phyloP scores from a whole-genome alignment of 2,113 vertebrate genomes.

The Micronisus gabar region DNA sequence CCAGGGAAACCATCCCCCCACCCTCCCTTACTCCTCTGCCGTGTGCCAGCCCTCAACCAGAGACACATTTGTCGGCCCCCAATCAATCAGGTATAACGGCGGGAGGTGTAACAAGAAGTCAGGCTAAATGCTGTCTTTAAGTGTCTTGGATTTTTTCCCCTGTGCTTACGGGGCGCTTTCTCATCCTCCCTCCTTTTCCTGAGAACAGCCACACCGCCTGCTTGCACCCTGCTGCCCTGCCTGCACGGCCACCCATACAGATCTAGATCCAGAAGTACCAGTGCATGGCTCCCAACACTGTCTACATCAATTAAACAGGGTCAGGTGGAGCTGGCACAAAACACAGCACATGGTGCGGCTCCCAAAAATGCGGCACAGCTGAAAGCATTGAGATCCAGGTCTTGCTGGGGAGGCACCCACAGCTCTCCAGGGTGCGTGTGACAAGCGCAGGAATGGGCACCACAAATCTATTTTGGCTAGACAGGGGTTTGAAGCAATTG shows the following conservation, averaged over 20 bases:
- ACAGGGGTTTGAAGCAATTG: neutral
- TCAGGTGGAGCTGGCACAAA: neutral
- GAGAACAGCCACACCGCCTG: neutral
- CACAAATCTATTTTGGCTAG: neutral
- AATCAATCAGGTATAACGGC: fast-evolving
- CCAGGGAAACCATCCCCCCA: neutral
- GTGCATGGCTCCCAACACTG: neutral
- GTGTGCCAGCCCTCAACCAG: fast-evolving
- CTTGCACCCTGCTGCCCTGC: neutral
- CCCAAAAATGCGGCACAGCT: neutral
- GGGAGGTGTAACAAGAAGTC: neutral
- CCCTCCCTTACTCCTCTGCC: neutral
- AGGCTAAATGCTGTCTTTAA: neutral
- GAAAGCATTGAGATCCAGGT: neutral
- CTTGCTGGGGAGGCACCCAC: neutral
- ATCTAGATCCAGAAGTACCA: neutral
- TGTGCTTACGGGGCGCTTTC: neutral
- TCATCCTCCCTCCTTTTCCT: neutral
- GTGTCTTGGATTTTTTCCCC: neutral
- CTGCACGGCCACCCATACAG: fast-evolving
- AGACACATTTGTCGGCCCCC: fast-evolving
- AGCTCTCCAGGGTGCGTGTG: neutral
- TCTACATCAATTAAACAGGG: neutral
- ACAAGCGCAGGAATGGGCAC: fast-evolving
- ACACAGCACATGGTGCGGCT: neutral